Base-by-base conservation (phyloP, 1,140 invertebrate genomes). In the Lasioglossum albipes region DNA sequence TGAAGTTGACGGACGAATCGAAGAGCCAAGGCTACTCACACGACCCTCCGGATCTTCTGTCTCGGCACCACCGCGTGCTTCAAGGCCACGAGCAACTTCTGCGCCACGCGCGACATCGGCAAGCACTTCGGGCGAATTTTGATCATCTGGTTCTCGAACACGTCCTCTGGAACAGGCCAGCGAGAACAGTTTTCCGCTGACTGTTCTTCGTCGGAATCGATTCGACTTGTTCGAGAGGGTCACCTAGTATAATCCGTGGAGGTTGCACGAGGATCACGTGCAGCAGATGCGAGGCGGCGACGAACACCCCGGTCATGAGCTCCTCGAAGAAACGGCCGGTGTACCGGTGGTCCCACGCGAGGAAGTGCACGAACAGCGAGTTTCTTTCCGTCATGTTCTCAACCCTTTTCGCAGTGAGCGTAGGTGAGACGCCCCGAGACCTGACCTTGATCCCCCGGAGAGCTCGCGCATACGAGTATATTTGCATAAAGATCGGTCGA, bases 311-410 rank as follows among this genome's bases (percentile, higher is more conserved):
- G 61, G 92, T 92, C 49, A 95, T 83, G 42, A 95, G 90, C 18
- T 87, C 91, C 84, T 93, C 92, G 20, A 95, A 91, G 62, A 94
- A 94, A 3, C 92, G 89, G 5, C 91, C 90, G 4, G 79, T 89
- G 85, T 94, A 95, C n/a, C 81, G 77, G 0, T 82, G 64, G 64
- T 94, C 93, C 93, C 93, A 95, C 22, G 93, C 93, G 5, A 95
- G 84, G 61, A 94, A 86, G 82, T 95, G 94, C 49, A 95, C 84
- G 87, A 95, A 95, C 54, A 95, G 86, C 1, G 94, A 93, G 79
- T 95, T 95, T 22, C 93, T 88, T 36, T 93, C 83, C 45, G 90
- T 93, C 73, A 93, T 72, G 67, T 93, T 88, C 81, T 89, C 87
- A 31, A 92, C 61, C 65, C 90, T 90, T 83, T 71, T 22, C 10